Conservation (phyloP, 1,140 invertebrate species). For the Eufriesea mexicana region DNA sequence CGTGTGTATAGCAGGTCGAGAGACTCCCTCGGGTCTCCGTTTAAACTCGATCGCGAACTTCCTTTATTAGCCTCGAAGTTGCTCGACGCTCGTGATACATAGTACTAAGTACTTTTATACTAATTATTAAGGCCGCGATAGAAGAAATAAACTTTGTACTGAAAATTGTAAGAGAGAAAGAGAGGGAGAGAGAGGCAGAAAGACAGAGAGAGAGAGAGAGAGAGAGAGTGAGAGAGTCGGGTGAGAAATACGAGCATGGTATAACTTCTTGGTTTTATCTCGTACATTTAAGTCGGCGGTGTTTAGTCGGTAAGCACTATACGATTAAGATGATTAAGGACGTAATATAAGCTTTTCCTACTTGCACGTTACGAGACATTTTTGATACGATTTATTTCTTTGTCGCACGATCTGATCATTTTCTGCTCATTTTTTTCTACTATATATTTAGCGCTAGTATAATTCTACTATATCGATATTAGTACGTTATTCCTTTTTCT, state of each 20-base stretch:
- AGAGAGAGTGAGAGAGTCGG: neutral
- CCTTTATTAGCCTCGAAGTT: neutral
- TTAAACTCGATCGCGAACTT: neutral
- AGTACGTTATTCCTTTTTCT: neutral
- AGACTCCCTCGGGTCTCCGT: neutral
- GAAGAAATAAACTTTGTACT: constrained; percentile 28
- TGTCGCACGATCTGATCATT: constrained; percentile 3
- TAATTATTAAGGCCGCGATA: constrained; percentile 45
- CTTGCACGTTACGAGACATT: constrained; percentile 44
- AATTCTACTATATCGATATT: neutral
- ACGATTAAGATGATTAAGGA: constrained; percentile 33
- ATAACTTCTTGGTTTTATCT: constrained; percentile 11
- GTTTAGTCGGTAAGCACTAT: constrained; percentile 26
- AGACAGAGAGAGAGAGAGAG: constrained; percentile 19
- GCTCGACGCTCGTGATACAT: neutral
- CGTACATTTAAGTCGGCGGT: constrained; percentile 19
- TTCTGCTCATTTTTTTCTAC: neutral
- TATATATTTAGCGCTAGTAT: neutral
- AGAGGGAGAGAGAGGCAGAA: constrained; percentile 4
- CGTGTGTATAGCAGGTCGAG: too few species aligned
- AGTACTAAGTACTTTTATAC: constrained; percentile 28
- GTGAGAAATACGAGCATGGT: constrained; percentile 12
- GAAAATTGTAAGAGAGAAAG: constrained; percentile 20
- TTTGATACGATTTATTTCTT: constrained; percentile 31
- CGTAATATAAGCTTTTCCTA: constrained; percentile 40